Conservation (phyloP, 1,140 invertebrate species). For the Condylostylus longicornis region DNA sequence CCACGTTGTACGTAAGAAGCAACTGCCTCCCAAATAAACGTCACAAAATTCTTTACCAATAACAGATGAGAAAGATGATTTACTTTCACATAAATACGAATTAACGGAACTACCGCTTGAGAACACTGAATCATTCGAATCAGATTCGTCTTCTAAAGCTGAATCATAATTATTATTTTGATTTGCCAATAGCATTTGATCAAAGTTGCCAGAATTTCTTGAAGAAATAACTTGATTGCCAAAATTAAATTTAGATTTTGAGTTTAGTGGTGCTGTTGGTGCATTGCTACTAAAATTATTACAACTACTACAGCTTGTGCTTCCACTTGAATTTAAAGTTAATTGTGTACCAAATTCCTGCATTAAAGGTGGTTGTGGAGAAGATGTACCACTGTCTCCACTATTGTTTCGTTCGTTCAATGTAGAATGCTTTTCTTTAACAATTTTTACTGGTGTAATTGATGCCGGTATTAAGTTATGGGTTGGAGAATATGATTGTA, state of each 20-base stretch:
- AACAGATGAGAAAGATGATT: constrained; percentile 4
- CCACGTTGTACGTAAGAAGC: constrained; percentile 91
- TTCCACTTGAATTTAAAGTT: no score
- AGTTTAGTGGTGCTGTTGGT: constrained; percentile 4
- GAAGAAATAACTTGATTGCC: constrained; percentile 23
- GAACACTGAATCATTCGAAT: constrained; percentile 31
- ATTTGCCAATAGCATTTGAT: background rate
- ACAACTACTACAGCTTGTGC: no score
- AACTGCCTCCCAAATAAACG: constrained; percentile 71
- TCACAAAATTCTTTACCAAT: constrained; percentile 21
- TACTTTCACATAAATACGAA: constrained; percentile 8
- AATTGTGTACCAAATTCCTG: no score
- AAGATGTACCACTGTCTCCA: constrained; percentile 30
- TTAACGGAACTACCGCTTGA: constrained; percentile 28
- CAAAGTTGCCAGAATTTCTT: constrained; percentile 2
- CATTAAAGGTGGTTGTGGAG: constrained; percentile 28
- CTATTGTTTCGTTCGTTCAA: no score
- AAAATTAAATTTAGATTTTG: constrained; percentile 9
- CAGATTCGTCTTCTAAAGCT: constrained; percentile 22
- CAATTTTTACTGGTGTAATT: constrained; percentile 25
- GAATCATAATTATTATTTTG: background rate
- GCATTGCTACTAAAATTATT: no score
- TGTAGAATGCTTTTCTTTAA: no score
- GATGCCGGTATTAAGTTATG: no score
- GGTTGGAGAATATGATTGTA: no score